These are phyloP conservation scores for Fregetta grallaria DNA, from an alignment of 2,113 vertebrate species.

Conservation along the genomic window DNA sequence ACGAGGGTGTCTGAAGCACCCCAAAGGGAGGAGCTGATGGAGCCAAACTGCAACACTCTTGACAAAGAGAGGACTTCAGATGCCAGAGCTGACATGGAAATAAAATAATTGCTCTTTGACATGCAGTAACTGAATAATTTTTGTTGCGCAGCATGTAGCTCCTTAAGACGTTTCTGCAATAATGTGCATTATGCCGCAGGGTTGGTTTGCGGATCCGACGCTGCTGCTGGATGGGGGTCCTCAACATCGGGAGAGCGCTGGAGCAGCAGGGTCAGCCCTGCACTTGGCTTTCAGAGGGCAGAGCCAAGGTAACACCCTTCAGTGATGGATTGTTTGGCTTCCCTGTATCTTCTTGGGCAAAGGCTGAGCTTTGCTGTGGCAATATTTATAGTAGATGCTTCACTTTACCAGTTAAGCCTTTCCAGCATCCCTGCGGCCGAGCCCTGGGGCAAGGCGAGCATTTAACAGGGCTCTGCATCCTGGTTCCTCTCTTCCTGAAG, in stretches of 20 bases:
- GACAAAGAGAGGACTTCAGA: neutral
- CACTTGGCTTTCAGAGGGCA: neutral
- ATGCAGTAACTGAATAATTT: neutral
- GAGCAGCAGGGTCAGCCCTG: neutral
- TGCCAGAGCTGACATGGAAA: neutral
- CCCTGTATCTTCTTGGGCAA: neutral
- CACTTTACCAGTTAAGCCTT: no score
- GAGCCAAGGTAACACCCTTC: neutral
- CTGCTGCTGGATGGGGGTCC: neutral
- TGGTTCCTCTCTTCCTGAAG: neutral
- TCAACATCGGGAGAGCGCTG: neutral
- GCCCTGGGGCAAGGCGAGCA: neutral
- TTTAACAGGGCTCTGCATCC: neutral
- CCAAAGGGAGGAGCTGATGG: neutral
- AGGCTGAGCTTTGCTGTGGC: neutral
- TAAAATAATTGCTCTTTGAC: neutral
- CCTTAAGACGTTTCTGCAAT: neutral
- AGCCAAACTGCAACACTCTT: neutral
- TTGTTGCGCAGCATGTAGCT: neutral
- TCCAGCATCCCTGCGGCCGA: neutral
- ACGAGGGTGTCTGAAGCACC: neutral
- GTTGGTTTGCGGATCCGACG: neutral
- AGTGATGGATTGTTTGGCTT: neutral
- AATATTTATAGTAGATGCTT: neutral
- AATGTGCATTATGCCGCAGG: accelerated